A percentile compares a stretch with the other conserved stretches of the same genome.
Conservation (phyloP, 2,113 vertebrate genomes). For the Artemisiospiza belli region DNA sequence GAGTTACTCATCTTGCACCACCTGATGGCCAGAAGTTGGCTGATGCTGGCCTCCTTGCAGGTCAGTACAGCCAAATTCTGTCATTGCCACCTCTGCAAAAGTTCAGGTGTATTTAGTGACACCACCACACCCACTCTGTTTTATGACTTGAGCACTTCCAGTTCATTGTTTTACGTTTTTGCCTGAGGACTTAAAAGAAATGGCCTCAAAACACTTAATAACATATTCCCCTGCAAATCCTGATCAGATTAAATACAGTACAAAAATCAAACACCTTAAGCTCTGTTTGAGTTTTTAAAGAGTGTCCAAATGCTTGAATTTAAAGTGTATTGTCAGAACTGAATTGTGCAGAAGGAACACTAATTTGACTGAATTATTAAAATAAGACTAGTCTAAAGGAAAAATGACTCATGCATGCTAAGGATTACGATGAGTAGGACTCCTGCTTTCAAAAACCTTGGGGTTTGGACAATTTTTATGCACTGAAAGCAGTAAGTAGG, state of each 20-base stretch:
- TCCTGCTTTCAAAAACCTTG: not conserved
- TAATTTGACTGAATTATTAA: not conserved
- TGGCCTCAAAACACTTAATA: not conserved
- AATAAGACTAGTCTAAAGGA: not conserved
- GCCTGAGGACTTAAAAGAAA: not conserved
- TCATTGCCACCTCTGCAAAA: not conserved
- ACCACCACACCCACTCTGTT: fast-evolving
- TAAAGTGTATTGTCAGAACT: not conserved
- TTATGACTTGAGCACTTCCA: fast-evolving
- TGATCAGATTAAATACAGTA: not conserved
- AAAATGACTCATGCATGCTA: not conserved
- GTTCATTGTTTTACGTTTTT: not conserved
- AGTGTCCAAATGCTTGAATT: not conserved
- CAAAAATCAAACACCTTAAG: not conserved
- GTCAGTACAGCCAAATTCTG: not conserved
- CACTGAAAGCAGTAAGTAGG: not conserved
- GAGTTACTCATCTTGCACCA: not conserved
- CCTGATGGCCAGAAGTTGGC: not conserved
- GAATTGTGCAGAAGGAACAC: not conserved
- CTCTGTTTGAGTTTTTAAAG: not conserved
- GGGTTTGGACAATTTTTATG: not conserved
- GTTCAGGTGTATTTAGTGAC: not conserved
- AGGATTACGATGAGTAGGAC: not conserved
- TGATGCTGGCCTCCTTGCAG: not conserved
- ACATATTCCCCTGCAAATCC: not conserved